A percentile compares a stretch with the other conserved stretches of the same genome.
phyloP scores from a whole-genome alignment of 2,888 invertebrate species.

The Latheticus oryzae region DNA sequence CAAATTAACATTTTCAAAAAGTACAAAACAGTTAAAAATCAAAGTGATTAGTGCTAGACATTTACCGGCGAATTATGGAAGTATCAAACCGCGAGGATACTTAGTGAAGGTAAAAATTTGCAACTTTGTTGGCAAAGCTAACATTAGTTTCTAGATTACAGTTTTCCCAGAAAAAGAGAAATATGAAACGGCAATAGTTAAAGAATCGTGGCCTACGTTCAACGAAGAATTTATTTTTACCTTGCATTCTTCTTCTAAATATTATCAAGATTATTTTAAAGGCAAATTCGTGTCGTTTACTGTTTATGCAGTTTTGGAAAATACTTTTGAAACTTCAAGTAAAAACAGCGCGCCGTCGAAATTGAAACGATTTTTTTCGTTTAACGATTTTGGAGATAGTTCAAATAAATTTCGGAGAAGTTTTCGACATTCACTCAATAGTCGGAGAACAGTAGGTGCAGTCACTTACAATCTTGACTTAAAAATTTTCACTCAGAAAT shows the following conservation, averaged over 20 bases:
- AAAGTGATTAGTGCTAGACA: slow-evolving; percentile 82
- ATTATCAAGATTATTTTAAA: slow-evolving; percentile 71
- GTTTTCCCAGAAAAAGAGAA: slow-evolving; percentile 81
- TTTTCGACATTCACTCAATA: slow-evolving; percentile 70
- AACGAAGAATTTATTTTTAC: slow-evolving; percentile 83
- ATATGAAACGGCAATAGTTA: slow-evolving; percentile 79
- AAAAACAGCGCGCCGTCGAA: slow-evolving; percentile 51
- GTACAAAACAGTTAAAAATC: slow-evolving; percentile 73
- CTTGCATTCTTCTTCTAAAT: slow-evolving; percentile 67
- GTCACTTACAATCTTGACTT: slow-evolving; percentile 77
- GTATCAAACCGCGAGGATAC: slow-evolving; percentile 81
- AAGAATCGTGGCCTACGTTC: slow-evolving; percentile 83
- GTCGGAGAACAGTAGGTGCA: slow-evolving; percentile 75
- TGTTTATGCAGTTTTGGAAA: slow-evolving; percentile 75
- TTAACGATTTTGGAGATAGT: slow-evolving; percentile 64
- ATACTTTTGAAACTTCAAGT: slow-evolving; percentile 65
- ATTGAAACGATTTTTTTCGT: slow-evolving; percentile 60
- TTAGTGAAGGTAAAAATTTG: slow-evolving; percentile 76
- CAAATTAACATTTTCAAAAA: slow-evolving; percentile 74
- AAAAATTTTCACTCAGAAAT: slow-evolving; percentile 72
- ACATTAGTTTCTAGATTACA: slow-evolving; percentile 72
- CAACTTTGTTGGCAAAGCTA: slow-evolving; percentile 2
- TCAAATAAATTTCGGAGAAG: slow-evolving; percentile 61
- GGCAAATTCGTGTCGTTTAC: slow-evolving; percentile 77
- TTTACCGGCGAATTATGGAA: slow-evolving; percentile 80